Conservation (phyloP, 2,113 vertebrate species). For the Himantopus leucocephalus region DNA sequence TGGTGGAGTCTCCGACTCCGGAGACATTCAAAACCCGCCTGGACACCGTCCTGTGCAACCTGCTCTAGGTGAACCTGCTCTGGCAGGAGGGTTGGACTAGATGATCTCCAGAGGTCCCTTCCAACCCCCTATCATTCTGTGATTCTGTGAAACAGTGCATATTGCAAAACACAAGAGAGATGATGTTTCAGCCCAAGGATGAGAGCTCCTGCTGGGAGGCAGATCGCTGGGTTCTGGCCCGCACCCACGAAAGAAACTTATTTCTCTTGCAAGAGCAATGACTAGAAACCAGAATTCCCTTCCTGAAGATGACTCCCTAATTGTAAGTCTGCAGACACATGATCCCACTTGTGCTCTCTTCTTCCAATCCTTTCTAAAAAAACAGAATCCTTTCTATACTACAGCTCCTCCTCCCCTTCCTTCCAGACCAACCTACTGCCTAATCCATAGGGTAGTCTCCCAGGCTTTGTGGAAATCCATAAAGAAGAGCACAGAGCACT, state of each 20-base stretch:
- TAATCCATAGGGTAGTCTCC: not conserved
- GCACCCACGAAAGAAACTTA: not conserved
- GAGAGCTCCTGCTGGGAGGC: not conserved
- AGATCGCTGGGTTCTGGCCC: not conserved
- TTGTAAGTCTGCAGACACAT: not conserved
- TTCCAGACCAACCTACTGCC: not conserved
- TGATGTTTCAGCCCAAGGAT: not conserved
- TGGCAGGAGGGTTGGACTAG: too few relatives aligned
- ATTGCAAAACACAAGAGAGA: not conserved
- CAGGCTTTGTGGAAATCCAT: not conserved
- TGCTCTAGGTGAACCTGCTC: too few relatives aligned
- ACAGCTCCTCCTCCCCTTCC: not conserved
- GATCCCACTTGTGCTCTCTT: not conserved
- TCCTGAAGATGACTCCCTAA: not conserved
- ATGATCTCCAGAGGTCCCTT: too few relatives aligned
- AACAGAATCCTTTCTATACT: not conserved
- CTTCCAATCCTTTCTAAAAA: not conserved
- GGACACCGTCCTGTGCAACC: too few relatives aligned
- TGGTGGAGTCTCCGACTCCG: too few relatives aligned
- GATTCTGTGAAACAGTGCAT: not conserved
- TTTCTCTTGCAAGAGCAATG: not conserved
- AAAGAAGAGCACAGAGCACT: not conserved
- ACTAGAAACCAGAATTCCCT: constrained; percentile 11
- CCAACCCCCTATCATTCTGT: too few relatives aligned
- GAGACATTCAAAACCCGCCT: too few relatives aligned